Evolutionary conservation across 2,113 vertebrate genomes (phyloP), one percentile per base, ranked within the genome.

Genomic region (Podarcis cretensis): DNA sequence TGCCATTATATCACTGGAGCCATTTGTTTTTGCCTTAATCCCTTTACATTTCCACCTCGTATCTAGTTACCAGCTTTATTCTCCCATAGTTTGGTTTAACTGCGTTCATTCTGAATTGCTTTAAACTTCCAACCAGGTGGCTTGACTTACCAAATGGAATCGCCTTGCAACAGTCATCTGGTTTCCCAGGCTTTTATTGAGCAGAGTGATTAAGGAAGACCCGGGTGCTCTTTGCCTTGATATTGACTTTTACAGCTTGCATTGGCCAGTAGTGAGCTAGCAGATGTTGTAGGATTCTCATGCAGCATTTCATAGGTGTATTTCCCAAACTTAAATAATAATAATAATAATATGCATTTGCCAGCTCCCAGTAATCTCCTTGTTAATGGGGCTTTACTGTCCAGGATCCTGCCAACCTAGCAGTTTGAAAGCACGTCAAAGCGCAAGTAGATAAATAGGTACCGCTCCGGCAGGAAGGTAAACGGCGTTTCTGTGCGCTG

Each of bases 121-220:
- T n/a, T 73, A 91, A 81, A 48, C 30, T 88, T 90, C 78, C 87
- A 94, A 91, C 85, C 93, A 94, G 92, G 79, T 94, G 92, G 83
- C 81, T 93, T 82, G 93, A 88, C 87, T 93, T 95, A 94, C 90
- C 83, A 86, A 91, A 91, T 89, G 78, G 78, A 77, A 93, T 95
- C 90, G 81, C 82, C 91, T 85, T 87, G 0, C 86, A 84, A 91
- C 90, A 87, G 89, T 93, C 90, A 82, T 93, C 84, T 95, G 92
- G 92, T 93, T 93, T 92, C 90, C 91, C 89, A 95, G 87, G 90
- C 90, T 93, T 91, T 93, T 93, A 63, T 30, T 68, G 87, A 93
- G 79, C 84, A 80, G 27, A 3, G 5, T 87, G 90, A 91, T 89
- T 92, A 89, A 93, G 89, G 63, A 37, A 90, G 83, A 76, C 73